A percentile compares a stretch with the other conserved stretches of the same genome.
These are phyloP conservation scores for Oxyura jamaicensis DNA, from an alignment of 2,113 vertebrate species.

Conservation along the genomic window DNA sequence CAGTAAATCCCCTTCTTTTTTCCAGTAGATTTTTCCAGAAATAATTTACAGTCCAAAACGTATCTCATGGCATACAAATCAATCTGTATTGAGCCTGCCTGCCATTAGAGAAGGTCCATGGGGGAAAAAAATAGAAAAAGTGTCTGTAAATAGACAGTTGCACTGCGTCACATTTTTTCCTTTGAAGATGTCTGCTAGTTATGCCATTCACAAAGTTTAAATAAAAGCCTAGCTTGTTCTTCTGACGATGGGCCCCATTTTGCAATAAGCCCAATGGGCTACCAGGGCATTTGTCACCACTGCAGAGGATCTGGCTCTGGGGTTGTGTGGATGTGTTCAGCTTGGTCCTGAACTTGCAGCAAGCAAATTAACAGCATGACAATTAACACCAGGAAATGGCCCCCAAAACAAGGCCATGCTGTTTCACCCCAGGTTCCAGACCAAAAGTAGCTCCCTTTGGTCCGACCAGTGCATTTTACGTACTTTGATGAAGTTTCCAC, in stretches of 20 bases:
- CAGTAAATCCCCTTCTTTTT: not conserved
- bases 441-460: not conserved
- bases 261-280: not conserved
- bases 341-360: not conserved
- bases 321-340: not conserved
- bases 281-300: not conserved
- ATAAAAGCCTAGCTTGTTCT: not conserved
- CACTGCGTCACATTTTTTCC: not conserved
- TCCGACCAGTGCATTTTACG: not conserved
- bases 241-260: not conserved
- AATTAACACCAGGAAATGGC: not conserved
- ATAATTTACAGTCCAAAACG: not conserved
- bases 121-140: not conserved
- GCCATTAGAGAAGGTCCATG: not conserved
- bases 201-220: not conserved
- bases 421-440: not conserved
- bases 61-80: not conserved
- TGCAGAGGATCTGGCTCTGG: not conserved
- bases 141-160: not conserved
- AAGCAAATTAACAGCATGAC: not conserved
- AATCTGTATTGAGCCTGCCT: constrained; percentile 22
- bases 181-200: not conserved
- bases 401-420: not conserved
- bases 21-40: not conserved
- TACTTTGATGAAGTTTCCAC: constrained; percentile 80